A percentile compares a stretch with the other conserved stretches of the same genome.
These are phyloP conservation scores for Lasiommata megera DNA, from an alignment of 2,888 invertebrate species.

Conservation along the genomic window DNA sequence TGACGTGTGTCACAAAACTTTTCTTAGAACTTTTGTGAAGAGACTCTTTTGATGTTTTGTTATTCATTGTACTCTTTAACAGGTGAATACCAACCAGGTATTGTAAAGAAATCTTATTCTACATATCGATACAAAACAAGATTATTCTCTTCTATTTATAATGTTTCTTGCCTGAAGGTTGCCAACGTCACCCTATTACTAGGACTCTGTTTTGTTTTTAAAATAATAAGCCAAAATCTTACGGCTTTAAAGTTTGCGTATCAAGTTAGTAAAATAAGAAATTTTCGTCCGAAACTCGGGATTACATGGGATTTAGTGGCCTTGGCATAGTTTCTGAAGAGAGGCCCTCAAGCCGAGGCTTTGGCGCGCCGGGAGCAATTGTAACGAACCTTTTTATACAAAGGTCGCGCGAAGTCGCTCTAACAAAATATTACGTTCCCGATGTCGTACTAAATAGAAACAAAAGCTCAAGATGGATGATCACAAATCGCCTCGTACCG, in stretches of 20 bases:
- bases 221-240: too few relatives aligned
- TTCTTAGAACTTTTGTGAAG: too few relatives aligned
- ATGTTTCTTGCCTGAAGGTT: too few relatives aligned
- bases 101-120: too few relatives aligned
- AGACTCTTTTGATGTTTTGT: too few relatives aligned
- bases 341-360: conserved; percentile 21
- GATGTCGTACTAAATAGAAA: conserved; percentile 1
- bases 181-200: too few relatives aligned
- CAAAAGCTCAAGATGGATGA: conserved; percentile 5
- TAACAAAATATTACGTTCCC: conserved; percentile 1
- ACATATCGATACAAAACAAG: too few relatives aligned
- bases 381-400: conserved; percentile 14
- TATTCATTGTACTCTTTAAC: too few relatives aligned
- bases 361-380: conserved; percentile 24
- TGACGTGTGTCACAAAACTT: too few relatives aligned
- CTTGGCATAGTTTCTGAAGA: conserved; percentile 21
- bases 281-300: conserved; percentile 9
- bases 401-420: neutral
- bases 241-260: neutral
- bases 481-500: neutral
- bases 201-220: too few relatives aligned
- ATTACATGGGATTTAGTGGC: conserved; percentile 11
- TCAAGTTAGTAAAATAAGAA: neutral
- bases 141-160: too few relatives aligned
- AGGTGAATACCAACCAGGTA: too few relatives aligned